Evolutionary conservation across 92 coral and sea anemone species (phyloP).

Genomic region (Porites lobata): DNA sequence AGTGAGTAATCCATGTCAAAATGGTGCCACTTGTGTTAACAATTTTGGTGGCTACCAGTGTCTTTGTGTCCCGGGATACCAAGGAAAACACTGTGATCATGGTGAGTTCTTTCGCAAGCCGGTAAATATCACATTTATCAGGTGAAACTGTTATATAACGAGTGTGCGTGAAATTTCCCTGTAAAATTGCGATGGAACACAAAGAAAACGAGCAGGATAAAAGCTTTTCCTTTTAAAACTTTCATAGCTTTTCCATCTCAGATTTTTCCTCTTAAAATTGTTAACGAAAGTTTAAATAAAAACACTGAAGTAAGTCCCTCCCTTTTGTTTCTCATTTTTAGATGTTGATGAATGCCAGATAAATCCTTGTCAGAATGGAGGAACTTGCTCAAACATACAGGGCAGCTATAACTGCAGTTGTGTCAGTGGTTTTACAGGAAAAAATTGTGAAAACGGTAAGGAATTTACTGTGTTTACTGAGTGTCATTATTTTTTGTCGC

Average conservation of each 20-base stretch:
- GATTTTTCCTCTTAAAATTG: too few relatives aligned
- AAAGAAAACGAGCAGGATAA: too few relatives aligned
- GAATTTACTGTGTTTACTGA: too few relatives aligned
- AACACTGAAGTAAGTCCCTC: too few relatives aligned
- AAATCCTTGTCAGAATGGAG: slow-evolving; percentile 63
- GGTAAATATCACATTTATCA: not conserved
- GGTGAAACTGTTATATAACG: too few relatives aligned
- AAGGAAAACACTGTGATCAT: slow-evolving; percentile 20
- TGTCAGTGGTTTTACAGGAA: slow-evolving; percentile 48
- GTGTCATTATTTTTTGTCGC: too few relatives aligned
- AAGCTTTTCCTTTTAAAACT: too few relatives aligned
- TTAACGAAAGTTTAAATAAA: too few relatives aligned
- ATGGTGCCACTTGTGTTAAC: slow-evolving; percentile 15
- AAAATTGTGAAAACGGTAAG: slow-evolving; percentile 12
- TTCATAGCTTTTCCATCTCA: too few relatives aligned
- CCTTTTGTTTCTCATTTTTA: not conserved
- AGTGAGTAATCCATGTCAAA: slow-evolving; percentile 7
- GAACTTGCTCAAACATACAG: slow-evolving; percentile 72
- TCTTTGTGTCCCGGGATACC: not conserved
- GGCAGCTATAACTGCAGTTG: slow-evolving; percentile 89
- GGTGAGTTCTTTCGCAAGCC: not conserved
- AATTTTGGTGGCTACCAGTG: slow-evolving; percentile 1
- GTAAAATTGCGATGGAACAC: too few relatives aligned
- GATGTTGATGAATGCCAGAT: slow-evolving; percentile 54
- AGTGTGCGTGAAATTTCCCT: too few relatives aligned